Evolutionary conservation across 2,888 invertebrate species (phyloP), one percentile per base, ranked within the genome.

Genomic region (Malthinus seriepunctatus): DNA sequence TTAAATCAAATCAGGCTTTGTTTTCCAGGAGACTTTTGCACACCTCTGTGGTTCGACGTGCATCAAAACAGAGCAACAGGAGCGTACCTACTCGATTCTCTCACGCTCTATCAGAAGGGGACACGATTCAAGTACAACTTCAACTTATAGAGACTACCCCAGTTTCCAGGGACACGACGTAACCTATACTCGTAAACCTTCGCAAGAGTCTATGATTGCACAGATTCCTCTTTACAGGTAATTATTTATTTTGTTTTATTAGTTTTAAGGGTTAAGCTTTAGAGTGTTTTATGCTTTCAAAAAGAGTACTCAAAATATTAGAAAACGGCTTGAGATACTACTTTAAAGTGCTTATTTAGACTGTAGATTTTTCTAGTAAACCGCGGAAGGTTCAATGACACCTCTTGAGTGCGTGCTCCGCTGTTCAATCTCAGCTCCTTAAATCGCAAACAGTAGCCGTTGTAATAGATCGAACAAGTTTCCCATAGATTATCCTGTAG

Each of bases 31-130:
- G 73, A 85, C 87, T 44, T 75, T 86, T 73, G 76, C 79, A 56
- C 76, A 78, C 15, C 78, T 73, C 55, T 84, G 83, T 73, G 81
- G 81, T 69, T 79, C 75, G 51, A 54, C 61, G 48, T 54, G 63
- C 49, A 46, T 65, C 64, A 56, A 65, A 55, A 12, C 71, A 10
- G 44, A 71, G 11, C 71, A 71, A 39, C 81, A 84, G 68, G 80
- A 83, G 64, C 79, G 82, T 68, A 82, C 85, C 35, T 87, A 87
- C 77, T 83, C 84, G 61, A 80, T 84, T 54, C 75, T 87, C 69
- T 82, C 86, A 52, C 76, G 86, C 78, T 69, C 80, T 80, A 67
- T 78, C 79, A 61, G 78, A 80, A 61, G 67, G 35, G 62, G 63
- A 57, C 50, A 56, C 14, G 66, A 69, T 12, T 67, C 66, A 23